Evolutionary conservation across 2,113 vertebrate genomes (phyloP), one percentile per base, ranked within the genome.

Genomic region (Vanacampus margaritifer): DNA sequence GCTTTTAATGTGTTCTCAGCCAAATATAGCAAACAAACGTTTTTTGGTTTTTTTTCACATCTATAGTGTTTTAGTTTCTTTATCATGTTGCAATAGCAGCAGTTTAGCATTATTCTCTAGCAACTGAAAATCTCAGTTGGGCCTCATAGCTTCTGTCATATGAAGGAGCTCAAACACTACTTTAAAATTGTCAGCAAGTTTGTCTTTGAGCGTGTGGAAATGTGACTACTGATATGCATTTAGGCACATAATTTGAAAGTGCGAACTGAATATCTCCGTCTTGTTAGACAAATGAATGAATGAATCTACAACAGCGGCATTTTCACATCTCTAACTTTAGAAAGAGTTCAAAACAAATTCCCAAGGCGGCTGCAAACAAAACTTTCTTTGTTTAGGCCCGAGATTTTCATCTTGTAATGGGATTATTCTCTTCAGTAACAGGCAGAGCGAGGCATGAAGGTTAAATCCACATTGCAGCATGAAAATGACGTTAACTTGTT

Each of bases 401-500:
- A 73, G 72, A 48, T 83, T 86, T 88, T 68, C 75, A 68, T 81
- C 78, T 81, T 76, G 73, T 84, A 76, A 86, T 72, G 7, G 72
- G 86, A 85, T 88, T 87, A 90, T 78, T 48, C 58, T 71, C 32
- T 81, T 74, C 17, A 81, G 81, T 74, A 86, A 83, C 76, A 73
- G 74, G 76, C 73, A 13, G 41, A 45, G 69, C 45, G 35, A 79
- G 75, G 77, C 54, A 72, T 69, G 65, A 63, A 46, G 53, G 74
- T 61, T 65, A n/a, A 64, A 5, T 35, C 41, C 72, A 70, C 57
- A n/a, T 64, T 76, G 46, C 70, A 57, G 50, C n/a, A 2, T 41
- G 51, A 56, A 68, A 72, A n/a, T 43, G 23, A 68, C n/a, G 19
- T 78, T 35, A 39, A 37, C 21, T 11, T 71, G 65, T 57, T 66